Evolutionary conservation across 2,113 vertebrate genomes (phyloP).

Genomic region (Miniopterus natalensis): DNA sequence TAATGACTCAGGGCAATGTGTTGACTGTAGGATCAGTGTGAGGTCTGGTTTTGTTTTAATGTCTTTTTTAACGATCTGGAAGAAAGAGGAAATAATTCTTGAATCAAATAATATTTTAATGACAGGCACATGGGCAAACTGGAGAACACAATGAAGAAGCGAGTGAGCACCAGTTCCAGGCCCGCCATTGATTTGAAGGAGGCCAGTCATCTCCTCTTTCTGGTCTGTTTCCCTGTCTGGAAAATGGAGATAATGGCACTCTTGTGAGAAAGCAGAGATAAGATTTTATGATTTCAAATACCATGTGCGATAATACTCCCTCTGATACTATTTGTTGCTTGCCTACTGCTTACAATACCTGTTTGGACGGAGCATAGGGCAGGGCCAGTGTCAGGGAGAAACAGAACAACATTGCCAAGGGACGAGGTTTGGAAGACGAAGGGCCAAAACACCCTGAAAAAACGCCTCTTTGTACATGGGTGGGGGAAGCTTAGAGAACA

Average conservation of each 20-base stretch:
- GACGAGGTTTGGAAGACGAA: background rate
- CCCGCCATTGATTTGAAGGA: slow-evolving; percentile 17
- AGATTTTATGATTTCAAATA: slow-evolving; percentile 78
- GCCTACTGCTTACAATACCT: slow-evolving; percentile 38
- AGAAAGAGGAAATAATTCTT: slow-evolving; percentile 78
- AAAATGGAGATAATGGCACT: slow-evolving; percentile 71
- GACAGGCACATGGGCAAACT: slow-evolving; percentile 22
- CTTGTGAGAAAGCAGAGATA: slow-evolving; percentile 73
- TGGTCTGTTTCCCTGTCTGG: slow-evolving; percentile 60
- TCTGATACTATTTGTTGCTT: slow-evolving; percentile 55
- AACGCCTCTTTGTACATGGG: background rate
- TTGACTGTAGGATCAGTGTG: slow-evolving; percentile 69
- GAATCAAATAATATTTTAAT: slow-evolving; percentile 75
- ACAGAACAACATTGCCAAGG: background rate
- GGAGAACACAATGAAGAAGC: background rate
- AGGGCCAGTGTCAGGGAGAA: background rate
- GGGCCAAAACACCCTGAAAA: background rate
- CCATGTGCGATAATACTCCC: slow-evolving; percentile 24
- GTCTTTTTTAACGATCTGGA: slow-evolving; percentile 79
- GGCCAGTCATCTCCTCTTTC: slow-evolving; percentile 44
- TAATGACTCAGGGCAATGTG: slow-evolving; percentile 75
- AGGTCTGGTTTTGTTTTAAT: slow-evolving; percentile 81
- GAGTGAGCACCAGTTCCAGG: background rate
- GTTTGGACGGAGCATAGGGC: background rate
- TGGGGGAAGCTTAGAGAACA: background rate